phyloP scores from a whole-genome alignment of 2,797 vertebrate species.

The Ctenochaetus hawaiiensis region DNA sequence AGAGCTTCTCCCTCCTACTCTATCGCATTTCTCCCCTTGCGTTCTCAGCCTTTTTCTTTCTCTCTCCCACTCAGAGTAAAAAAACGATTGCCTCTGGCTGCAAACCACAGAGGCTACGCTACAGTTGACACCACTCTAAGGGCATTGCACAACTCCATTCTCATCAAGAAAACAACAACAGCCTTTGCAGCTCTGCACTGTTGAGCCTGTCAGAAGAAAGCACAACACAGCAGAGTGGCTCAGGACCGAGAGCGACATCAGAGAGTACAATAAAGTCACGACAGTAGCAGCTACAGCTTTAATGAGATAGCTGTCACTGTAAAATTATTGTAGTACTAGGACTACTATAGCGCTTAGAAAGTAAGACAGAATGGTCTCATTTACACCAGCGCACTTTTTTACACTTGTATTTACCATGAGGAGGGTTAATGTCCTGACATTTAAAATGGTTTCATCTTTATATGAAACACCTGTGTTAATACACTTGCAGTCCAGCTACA shows the following conservation, averaged over 20 bases:
- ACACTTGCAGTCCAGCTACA: neutral
- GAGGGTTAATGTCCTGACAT: neutral
- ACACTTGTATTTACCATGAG: slow-evolving; percentile 25
- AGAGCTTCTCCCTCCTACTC: slow-evolving; percentile 62
- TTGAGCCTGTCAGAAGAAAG: slow-evolving; percentile 33
- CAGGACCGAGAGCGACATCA: slow-evolving; percentile 11
- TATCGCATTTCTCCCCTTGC: slow-evolving; percentile 26
- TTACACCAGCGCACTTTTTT: neutral
- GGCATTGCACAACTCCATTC: slow-evolving; percentile 71
- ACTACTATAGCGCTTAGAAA: slow-evolving; percentile 21
- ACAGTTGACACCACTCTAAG: slow-evolving; percentile 66
- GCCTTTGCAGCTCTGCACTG: slow-evolving; percentile 52
- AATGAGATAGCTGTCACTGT: slow-evolving; percentile 46
- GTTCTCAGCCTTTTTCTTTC: slow-evolving; percentile 43
- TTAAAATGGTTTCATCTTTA: neutral
- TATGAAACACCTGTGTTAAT: neutral
- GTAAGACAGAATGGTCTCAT: neutral
- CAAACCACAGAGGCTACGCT: slow-evolving; percentile 64
- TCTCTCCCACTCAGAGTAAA: slow-evolving; percentile 66
- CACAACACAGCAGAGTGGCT: slow-evolving; percentile 8
- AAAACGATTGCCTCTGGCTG: slow-evolving; percentile 66
- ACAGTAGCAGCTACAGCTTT: slow-evolving; percentile 31
- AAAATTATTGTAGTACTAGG: slow-evolving; percentile 24
- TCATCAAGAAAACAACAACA: slow-evolving; percentile 69
- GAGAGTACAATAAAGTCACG: slow-evolving; percentile 24